Conservation (phyloP, 2,888 invertebrate species). For the Melanostoma scalare region DNA sequence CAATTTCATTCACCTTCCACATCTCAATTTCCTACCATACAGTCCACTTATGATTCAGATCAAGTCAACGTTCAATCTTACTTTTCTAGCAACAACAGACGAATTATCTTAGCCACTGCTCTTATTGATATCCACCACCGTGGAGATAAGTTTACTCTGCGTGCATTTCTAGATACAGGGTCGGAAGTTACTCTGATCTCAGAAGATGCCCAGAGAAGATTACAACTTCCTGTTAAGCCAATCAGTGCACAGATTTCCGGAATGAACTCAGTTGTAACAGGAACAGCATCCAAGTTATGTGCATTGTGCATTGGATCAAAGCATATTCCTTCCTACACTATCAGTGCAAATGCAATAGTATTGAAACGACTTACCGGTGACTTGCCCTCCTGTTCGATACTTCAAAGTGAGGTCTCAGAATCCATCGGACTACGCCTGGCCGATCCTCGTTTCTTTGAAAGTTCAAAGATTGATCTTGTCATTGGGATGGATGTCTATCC, state of each 20-base stretch:
- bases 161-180: slow-evolving; percentile 14
- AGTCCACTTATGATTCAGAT: slow-evolving; percentile 9
- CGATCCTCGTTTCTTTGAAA: slow-evolving; percentile 24
- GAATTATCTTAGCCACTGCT: slow-evolving; percentile 9
- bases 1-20: too few relatives aligned
- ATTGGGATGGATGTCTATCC: slow-evolving; percentile 25
- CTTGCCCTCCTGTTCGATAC: not conserved
- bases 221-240: slow-evolving; percentile 14
- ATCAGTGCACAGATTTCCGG: slow-evolving; percentile 14
- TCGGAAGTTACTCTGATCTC: slow-evolving; percentile 12
- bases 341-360: slow-evolving; percentile 14
- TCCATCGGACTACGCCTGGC: slow-evolving; percentile 6
- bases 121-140: not conserved
- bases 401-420: not conserved
- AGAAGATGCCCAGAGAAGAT: slow-evolving; percentile 16
- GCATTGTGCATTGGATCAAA: slow-evolving; percentile 3
- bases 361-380: slow-evolving; percentile 11
- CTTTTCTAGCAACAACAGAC: slow-evolving; percentile 4
- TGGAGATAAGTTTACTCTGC: not conserved
- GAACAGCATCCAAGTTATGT: slow-evolving; percentile 6
- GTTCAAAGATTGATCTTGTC: slow-evolving; percentile 24
- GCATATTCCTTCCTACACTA: not conserved
- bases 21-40: not conserved
- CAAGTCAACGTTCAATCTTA: not conserved
- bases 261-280: slow-evolving; percentile 3